Evolutionary conservation across 2,888 invertebrate species (phyloP), one percentile per base, ranked within the genome.

Genomic region (Auanema freiburgensis): DNA sequence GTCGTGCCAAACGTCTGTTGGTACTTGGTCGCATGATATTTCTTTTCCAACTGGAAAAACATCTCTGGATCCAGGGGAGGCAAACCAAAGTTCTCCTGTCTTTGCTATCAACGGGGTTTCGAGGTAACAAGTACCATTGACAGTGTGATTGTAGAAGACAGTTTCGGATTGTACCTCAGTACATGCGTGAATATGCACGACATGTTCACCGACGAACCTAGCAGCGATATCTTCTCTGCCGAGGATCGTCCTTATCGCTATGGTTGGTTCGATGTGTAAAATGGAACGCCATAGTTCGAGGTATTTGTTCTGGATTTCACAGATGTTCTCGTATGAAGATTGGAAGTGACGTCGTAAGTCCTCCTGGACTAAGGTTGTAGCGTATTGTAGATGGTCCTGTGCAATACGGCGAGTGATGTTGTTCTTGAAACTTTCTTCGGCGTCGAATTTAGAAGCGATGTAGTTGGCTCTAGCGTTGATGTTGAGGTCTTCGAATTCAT

Each of bases 171-270:
- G 43, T 10, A 67, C 53, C 6, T 11, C 16, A 1, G n/a, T 52
- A 42, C 67, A 67, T 43, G 60, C 57, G 18, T 41, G 41, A 14
- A 67, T 44, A 0, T 43, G 6, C 8, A 65, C 51, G n/a, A 65
- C 61, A 11, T 46, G 40, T 33, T 18, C 51, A 50, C 65, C 65
- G 1, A 65, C 67, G 43, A 62, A 50, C 44, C 46, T 46, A 0
- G 67, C 67, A 0, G 57, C 56, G 5, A 67, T 23, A 24, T 67
- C 67, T 24, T 65, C 59, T 58, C 65, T 42, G 49, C 59, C 55
- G n/a, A 67, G 51, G 16, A 65, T 21, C 4, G 65, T 46, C 8
- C 67, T 24, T 46, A 67, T 62, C 11, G 65, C 67, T 10, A 62
- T n/a, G 1, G 67, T 62, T 2, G 67, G 67, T 43, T 67, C 65